Evolutionary conservation across 2,797 vertebrate species (phyloP).

Genomic region (Cirrhinus mrigala): DNA sequence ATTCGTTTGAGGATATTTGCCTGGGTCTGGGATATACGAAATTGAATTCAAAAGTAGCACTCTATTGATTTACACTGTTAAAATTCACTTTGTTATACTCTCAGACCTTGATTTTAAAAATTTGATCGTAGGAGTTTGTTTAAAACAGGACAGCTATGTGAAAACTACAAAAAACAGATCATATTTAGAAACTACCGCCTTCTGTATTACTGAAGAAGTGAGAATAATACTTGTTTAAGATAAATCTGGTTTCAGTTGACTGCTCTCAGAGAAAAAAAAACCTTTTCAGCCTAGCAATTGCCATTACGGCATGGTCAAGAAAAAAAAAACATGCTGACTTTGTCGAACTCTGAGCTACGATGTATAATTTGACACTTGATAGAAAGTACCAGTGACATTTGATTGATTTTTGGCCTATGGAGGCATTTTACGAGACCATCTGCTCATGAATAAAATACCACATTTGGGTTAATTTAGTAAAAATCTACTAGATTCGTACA

Average conservation of each 20-base stretch:
- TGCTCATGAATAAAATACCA: conserved; percentile 47
- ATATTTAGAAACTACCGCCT: neutral
- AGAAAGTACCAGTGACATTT: conserved; percentile 67
- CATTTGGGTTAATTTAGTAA: conserved; percentile 36
- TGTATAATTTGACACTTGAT: conserved; percentile 74
- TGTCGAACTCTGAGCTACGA: conserved; percentile 59
- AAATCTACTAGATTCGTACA: conserved; percentile 54
- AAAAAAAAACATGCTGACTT: conserved; percentile 66
- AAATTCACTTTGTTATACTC: conserved; percentile 66
- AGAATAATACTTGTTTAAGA: neutral
- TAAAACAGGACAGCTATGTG: neutral
- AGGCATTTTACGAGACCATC: conserved; percentile 49
- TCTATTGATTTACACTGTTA: conserved; percentile 56
- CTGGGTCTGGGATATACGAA: conserved; percentile 32
- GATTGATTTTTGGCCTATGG: conserved; percentile 68
- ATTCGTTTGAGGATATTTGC: conserved; percentile 48
- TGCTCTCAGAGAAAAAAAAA: neutral
- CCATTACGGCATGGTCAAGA: conserved; percentile 17
- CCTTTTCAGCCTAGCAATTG: neutral
- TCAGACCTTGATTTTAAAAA: conserved; percentile 65
- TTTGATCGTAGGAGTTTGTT: neutral
- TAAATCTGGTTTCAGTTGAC: neutral
- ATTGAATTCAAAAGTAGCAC: conserved; percentile 54
- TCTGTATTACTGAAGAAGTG: neutral
- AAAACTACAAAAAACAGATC: conserved; percentile 9